Conservation (phyloP, 2,113 vertebrate species). For the Neotoma lepida region DNA sequence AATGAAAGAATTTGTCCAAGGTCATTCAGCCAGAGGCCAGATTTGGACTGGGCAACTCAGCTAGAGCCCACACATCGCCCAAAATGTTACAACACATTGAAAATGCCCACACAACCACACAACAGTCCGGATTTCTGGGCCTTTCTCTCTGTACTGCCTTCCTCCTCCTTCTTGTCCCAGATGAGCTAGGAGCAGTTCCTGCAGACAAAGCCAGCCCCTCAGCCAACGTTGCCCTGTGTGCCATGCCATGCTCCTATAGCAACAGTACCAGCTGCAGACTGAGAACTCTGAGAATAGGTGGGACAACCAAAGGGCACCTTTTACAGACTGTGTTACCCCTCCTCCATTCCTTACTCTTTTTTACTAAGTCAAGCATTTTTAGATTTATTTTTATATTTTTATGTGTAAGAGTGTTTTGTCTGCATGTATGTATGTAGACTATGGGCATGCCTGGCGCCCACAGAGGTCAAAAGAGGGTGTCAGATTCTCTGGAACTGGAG, state of each 20-base stretch:
- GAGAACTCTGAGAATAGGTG: background rate
- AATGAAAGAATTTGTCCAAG: background rate
- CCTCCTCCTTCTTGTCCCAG: background rate
- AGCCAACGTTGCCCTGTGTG: background rate
- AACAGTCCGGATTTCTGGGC: background rate
- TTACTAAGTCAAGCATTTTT: background rate
- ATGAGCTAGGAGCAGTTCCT: background rate
- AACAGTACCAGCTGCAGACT: background rate
- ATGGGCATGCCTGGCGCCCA: background rate
- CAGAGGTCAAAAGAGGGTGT: background rate
- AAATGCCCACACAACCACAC: background rate
- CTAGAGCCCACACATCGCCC: background rate
- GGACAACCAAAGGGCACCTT: background rate
- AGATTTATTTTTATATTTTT: background rate
- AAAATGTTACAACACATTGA: background rate
- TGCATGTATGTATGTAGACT: background rate
- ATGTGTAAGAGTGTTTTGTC: background rate
- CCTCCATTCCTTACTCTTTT: too few species aligned
- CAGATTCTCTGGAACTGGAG: background rate
- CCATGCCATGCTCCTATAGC: slow-evolving; percentile 40
- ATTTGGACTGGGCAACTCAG: background rate
- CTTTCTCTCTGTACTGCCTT: background rate
- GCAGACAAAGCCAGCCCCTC: slow-evolving; percentile 1
- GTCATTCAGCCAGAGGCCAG: background rate
- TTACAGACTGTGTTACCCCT: background rate